Evolutionary conservation across 2,113 vertebrate species (phyloP).

Genomic region (Tychaedon coryphoeus): DNA sequence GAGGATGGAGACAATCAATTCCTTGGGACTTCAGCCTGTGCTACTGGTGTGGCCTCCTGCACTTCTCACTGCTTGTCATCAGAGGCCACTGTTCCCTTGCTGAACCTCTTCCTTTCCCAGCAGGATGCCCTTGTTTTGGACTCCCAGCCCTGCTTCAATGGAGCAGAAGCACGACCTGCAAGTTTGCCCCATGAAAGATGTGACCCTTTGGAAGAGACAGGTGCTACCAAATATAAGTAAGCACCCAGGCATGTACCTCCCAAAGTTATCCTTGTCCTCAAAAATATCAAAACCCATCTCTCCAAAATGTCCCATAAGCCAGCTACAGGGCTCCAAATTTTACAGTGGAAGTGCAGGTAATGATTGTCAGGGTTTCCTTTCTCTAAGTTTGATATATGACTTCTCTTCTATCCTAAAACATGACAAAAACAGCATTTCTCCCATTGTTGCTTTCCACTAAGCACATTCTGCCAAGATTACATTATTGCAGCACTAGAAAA

Average conservation of each 20-base stretch:
- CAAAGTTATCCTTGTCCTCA: background rate
- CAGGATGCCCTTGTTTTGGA: background rate
- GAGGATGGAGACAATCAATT: background rate
- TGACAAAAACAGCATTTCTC: background rate
- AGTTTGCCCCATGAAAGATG: background rate
- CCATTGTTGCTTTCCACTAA: background rate
- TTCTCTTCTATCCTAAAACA: background rate
- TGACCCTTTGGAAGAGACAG: background rate
- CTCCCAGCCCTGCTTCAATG: background rate
- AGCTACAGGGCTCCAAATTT: background rate
- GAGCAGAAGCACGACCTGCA: background rate
- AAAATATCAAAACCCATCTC: background rate
- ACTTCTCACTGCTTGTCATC: constrained; percentile 33
- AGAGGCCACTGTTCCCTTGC: constrained; percentile 58
- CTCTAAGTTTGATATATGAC: background rate
- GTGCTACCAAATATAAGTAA: background rate
- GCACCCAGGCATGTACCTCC: background rate
- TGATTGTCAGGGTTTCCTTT: background rate
- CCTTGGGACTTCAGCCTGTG: rapidly evolving
- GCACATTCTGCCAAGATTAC: background rate
- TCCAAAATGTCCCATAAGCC: background rate
- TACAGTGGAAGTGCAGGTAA: background rate
- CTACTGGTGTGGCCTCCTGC: background rate
- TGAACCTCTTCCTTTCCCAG: background rate
- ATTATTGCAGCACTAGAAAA: background rate